Base-by-base conservation (phyloP, 2,113 vertebrate species). In the Eubucco bourcierii region DNA sequence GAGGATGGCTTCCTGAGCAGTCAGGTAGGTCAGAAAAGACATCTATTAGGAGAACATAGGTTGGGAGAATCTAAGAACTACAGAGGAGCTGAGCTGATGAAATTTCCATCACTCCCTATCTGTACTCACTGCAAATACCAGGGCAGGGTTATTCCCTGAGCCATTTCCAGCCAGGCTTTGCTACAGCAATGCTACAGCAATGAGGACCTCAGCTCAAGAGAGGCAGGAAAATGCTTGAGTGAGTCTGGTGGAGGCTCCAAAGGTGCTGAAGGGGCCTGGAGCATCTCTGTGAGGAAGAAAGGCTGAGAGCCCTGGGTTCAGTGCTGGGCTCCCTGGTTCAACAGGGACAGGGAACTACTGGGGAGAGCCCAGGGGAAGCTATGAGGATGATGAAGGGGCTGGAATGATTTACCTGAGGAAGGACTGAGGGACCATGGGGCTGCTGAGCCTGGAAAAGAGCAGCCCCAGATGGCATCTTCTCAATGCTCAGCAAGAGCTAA, bases 31-130 rank as follows among this genome's bases (percentile, higher is more conserved):
- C 41, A 50, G 55, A 10, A 8, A 13, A 72, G 28, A 5, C 2
- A 5, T 2, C 7, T 29, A 1, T 12, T 3, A 8, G 50, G 46
- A 70, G 39, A 59, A 19, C 5, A 15, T 15, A 9, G 4, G 5
- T 4, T 19, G 66, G 27, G 5, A 39, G 33, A 31, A 19, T 16
- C 21, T 14, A 19, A 24, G n/a, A 71, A 9, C 34, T 25, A 15
- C 12, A 23, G 33, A 58, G 14, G 1, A 14, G 46, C 14, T 3
- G 4, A 64, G 29, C 25, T 12, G 1, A 4, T 6, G 25, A 52
- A 46, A 72, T 39, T 80, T 31, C 50, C n/a, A 16, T 34, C 2
- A 60, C 13, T 7, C 5, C 27, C 15, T 4, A 6, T 6, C 28
- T 21, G 27, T 20, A 2, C 29, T 2, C 13, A 10, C 7, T 20